Evolutionary conservation across 2,797 vertebrate genomes (phyloP), one percentile per base, ranked within the genome.

Genomic region (Girardinus metallicus): DNA sequence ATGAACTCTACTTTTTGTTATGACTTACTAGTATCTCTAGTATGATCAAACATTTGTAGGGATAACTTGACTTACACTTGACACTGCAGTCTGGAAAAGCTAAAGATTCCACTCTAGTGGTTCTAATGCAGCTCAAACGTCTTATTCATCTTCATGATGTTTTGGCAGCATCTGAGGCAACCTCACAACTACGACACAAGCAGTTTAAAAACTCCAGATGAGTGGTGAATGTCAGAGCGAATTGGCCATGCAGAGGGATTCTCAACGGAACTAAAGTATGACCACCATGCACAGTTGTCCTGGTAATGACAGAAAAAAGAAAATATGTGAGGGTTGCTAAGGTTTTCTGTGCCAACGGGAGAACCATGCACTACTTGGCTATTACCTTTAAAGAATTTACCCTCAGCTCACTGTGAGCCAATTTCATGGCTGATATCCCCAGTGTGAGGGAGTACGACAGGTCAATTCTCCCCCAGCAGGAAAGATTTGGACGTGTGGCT

Each of bases 351-450:
- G 77, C n/a, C 84, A 88, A 13, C 77, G 55, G 78, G 36, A 85
- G 75, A 87, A 80, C 60, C 79, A 71, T 78, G 75, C 60, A 80
- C 77, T 79, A 82, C 74, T 83, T 34, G 4, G 73, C 74, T 75
- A 87, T 84, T 85, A 90, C 80, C 70, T 86, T 90, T 92, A 93
- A 94, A 88, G 85, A 88, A 86, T 88, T 89, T 86, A 88, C 79
- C 87, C 83, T 91, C 80, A 82, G 83, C 75, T 86, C 1, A 79
- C 76, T 84, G 90, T 90, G 73, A 93, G 90, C 84, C 89, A 94
- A 94, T 95, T 95, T 96, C 94, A 95, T 94, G 92, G 91, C 87
- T 94, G 92, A 93, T 90, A 89, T 94, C 86, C 84, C 91, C 90
- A 80, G 86, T 84, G 87, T 93, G 87, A 89, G 76, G 74, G 83